Conservation (phyloP, 2,797 vertebrate genomes). For the Argya squamiceps region DNA sequence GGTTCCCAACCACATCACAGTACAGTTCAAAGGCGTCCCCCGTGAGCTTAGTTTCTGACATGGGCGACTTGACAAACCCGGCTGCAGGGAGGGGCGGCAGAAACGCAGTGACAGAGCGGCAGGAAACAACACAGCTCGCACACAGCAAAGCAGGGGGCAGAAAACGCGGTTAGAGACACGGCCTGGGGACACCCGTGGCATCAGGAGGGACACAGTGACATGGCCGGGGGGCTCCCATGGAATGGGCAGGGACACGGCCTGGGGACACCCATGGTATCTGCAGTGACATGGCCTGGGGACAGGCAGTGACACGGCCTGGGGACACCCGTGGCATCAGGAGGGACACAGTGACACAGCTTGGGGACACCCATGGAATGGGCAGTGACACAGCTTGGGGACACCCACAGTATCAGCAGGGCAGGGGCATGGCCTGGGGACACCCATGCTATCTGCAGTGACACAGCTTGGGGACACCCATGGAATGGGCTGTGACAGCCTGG, state of each 20-base stretch:
- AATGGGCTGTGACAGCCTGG: neutral
- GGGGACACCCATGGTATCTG: neutral
- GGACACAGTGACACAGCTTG: neutral
- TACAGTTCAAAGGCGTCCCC: constrained; percentile 99
- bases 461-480: neutral
- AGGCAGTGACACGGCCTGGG: too few species aligned
- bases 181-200: neutral
- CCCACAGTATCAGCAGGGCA: accelerated
- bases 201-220: neutral
- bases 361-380: neutral
- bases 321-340: too few species aligned
- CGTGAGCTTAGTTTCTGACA: constrained; percentile 99
- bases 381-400: neutral
- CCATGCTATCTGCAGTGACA: neutral
- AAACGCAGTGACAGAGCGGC: constrained; percentile 79
- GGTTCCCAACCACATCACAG: constrained; percentile 97
- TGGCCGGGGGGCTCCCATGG: neutral
- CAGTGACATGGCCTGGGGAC: too few species aligned
- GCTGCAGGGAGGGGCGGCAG: constrained; percentile 90
- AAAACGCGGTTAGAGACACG: constrained; percentile 74
- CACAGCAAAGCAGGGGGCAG: constrained; percentile 79
- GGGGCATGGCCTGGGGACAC: neutral
- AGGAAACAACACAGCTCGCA: constrained; percentile 75
- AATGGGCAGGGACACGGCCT: accelerated
- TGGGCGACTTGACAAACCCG: constrained; percentile 99